phyloP scores from a whole-genome alignment of 2,113 vertebrate species.

The Colaptes auratus region DNA sequence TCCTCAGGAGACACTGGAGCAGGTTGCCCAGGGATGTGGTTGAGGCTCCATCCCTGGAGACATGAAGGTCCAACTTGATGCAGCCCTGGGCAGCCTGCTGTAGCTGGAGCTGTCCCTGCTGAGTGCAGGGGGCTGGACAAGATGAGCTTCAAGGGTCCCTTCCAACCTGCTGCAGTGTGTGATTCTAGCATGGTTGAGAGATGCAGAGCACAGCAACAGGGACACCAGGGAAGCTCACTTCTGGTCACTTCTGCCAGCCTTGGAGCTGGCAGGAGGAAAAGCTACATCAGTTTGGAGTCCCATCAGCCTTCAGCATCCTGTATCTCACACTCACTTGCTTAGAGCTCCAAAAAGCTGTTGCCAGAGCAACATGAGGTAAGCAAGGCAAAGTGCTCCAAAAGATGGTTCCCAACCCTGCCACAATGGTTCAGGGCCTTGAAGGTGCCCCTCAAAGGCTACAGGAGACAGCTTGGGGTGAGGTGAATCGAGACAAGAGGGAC shows the following conservation, averaged over 20 bases:
- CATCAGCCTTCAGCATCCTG: not conserved
- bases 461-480: accelerated
- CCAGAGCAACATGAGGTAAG: not conserved
- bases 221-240: not conserved
- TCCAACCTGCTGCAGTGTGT: too few species aligned
- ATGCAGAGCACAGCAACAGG: accelerated
- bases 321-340: not conserved
- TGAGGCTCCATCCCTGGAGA: too few species aligned
- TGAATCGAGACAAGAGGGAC: not conserved
- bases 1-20: too few species aligned
- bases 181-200: not conserved
- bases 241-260: not conserved
- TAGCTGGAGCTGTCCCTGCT: too few species aligned
- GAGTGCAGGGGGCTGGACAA: too few species aligned
- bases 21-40: too few species aligned
- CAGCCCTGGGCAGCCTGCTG: too few species aligned
- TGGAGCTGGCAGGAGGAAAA: not conserved
- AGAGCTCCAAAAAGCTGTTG: not conserved
- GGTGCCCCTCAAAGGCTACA: not conserved
- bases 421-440: not conserved
- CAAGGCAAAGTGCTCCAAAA: not conserved
- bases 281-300: accelerated
- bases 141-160: too few species aligned
- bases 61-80: too few species aligned
- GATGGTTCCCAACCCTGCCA: not conserved